These are phyloP conservation scores for Charina bottae DNA, from an alignment of 2,113 vertebrate genomes.

Conservation along the genomic window DNA sequence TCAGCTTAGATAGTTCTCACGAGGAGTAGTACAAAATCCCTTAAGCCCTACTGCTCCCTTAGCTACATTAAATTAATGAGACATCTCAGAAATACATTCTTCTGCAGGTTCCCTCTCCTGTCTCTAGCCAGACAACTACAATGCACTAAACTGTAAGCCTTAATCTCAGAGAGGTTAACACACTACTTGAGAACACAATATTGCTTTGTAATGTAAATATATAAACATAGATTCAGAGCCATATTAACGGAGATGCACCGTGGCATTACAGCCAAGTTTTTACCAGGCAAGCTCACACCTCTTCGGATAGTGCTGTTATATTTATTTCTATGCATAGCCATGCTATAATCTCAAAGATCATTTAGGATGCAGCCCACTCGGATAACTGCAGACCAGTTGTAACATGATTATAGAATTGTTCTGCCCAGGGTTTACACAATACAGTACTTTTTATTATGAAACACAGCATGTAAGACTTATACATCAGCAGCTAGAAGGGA, in stretches of 20 bases:
- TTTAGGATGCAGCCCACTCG: constrained; percentile 3
- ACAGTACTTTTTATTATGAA: too few relatives aligned
- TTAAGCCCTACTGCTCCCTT: constrained; percentile 60
- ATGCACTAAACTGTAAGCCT: constrained; percentile 57
- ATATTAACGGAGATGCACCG: background rate
- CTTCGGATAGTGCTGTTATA: too few relatives aligned
- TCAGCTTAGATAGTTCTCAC: constrained; percentile 55
- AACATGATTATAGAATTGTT: too few relatives aligned
- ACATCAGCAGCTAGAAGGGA: too few relatives aligned
- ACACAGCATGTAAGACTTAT: too few relatives aligned
- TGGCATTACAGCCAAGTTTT: constrained; percentile 35
- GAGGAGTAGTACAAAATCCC: constrained; percentile 61
- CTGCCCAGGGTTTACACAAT: too few relatives aligned
- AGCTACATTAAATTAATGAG: constrained; percentile 68
- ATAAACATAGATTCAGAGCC: background rate
- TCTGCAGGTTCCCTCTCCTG: constrained; percentile 36
- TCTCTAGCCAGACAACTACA: constrained; percentile 63
- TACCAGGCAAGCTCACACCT: background rate
- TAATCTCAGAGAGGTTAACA: constrained; percentile 52
- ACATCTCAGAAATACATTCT: constrained; percentile 58
- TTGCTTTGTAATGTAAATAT: constrained; percentile 46
- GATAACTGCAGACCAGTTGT: too few relatives aligned
- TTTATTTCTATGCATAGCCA: background rate
- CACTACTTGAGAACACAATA: constrained; percentile 41
- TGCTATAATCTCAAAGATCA: background rate